Conservation (phyloP, 2,113 vertebrate genomes). For the Rhadina sibilatrix region DNA sequence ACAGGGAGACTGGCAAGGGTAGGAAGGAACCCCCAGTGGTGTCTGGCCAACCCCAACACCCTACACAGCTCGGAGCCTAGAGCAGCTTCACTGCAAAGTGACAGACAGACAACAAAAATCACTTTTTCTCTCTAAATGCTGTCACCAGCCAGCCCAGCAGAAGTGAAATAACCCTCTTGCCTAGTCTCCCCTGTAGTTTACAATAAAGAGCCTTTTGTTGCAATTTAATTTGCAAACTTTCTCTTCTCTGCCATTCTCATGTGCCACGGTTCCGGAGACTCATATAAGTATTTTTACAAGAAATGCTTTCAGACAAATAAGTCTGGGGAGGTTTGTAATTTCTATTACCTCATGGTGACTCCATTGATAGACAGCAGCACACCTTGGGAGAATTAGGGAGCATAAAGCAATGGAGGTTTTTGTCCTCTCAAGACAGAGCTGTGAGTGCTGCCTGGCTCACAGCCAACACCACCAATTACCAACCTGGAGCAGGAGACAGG, state of each 20-base stretch:
- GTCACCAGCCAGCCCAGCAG: not conserved
- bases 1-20: not conserved
- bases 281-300: constrained; percentile 68
- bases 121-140: not conserved
- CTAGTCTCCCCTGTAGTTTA: not conserved
- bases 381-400: constrained; percentile 58
- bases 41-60: not conserved
- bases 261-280: not conserved
- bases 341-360: constrained; percentile 64
- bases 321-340: constrained; percentile 64
- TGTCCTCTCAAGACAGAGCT: constrained; percentile 52
- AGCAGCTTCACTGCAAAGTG: not conserved
- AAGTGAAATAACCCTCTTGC: not conserved
- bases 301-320: constrained; percentile 64
- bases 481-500: constrained; percentile 41
- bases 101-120: not conserved
- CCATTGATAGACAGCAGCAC: constrained; percentile 56
- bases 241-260: constrained; percentile 40
- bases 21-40: fast-evolving
- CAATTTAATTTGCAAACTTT: constrained; percentile 32
- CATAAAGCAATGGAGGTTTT: constrained; percentile 58
- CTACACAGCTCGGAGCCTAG: not conserved
- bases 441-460: not conserved
- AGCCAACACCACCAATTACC: constrained; percentile 56
- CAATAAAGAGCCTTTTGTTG: constrained; percentile 40